phyloP scores from a whole-genome alignment of 2,797 vertebrate species.

The Schizopygopsis malacanthus region DNA sequence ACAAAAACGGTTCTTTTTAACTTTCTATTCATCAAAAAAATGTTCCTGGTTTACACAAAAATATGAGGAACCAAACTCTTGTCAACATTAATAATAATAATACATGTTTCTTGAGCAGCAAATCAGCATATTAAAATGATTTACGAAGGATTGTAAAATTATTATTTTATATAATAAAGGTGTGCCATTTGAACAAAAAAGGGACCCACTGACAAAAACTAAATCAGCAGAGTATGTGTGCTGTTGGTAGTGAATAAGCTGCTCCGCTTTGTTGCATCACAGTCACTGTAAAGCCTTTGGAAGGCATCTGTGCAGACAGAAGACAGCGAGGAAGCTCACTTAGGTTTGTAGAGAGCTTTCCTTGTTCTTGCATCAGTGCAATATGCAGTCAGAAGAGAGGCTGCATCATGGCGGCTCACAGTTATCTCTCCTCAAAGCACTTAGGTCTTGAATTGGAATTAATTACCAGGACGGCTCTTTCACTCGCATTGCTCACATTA shows the following conservation, averaged over 20 bases:
- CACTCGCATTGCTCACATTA: constrained; percentile 34
- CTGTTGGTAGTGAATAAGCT: not conserved
- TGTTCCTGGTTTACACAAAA: not conserved
- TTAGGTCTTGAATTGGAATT: constrained; percentile 43
- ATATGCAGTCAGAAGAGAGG: not conserved
- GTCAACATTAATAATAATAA: not conserved
- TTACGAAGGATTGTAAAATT: not conserved
- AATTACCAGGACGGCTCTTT: constrained; percentile 38
- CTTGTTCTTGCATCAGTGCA: constrained; percentile 11
- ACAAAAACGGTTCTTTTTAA: no score
- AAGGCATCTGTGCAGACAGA: not conserved
- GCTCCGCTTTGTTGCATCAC: not conserved
- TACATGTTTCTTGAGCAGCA: not conserved
- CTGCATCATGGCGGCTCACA: constrained; percentile 24
- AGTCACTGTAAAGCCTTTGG: not conserved
- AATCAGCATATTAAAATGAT: not conserved
- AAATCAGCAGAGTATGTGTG: not conserved
- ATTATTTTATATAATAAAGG: not conserved
- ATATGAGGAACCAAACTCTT: not conserved
- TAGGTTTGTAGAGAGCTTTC: not conserved
- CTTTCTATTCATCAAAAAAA: no score
- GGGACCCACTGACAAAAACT: not conserved
- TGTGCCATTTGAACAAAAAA: not conserved
- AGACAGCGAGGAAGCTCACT: not conserved
- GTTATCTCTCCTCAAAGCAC: constrained; percentile 42